phyloP scores from a whole-genome alignment of 2,113 vertebrate genomes.

The Octodon degus region DNA sequence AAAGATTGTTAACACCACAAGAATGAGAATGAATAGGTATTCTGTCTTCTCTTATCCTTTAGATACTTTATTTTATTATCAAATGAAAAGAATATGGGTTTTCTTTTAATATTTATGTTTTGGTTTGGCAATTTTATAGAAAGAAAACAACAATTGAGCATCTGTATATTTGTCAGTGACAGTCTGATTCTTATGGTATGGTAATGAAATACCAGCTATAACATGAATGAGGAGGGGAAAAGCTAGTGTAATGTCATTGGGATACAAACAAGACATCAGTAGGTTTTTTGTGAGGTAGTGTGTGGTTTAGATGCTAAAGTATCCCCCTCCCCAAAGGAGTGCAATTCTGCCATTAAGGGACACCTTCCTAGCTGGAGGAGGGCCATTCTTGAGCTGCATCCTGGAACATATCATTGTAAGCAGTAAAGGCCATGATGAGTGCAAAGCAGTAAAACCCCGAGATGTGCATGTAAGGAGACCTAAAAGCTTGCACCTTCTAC shows the following conservation, averaged over 20 bases:
- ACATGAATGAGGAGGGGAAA: too few species aligned
- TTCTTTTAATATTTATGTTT: neutral
- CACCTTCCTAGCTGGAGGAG: neutral
- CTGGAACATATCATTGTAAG: neutral
- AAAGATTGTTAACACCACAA: neutral
- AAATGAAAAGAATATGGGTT: neutral
- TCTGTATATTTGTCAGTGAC: neutral
- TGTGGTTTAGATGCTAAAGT: neutral
- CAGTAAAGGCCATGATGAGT: fast-evolving
- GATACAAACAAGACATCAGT: neutral
- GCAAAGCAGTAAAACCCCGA: neutral
- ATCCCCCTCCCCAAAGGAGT: neutral
- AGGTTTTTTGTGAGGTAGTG: neutral
- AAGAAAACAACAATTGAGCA: neutral
- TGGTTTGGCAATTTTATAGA: neutral
- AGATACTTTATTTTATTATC: neutral
- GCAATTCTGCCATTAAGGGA: neutral
- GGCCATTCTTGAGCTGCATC: neutral
- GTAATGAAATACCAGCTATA: neutral
- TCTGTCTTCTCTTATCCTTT: neutral
- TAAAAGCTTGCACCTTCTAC: neutral
- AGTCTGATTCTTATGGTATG: neutral
- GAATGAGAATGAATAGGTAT: neutral
- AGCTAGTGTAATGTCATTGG: neutral
- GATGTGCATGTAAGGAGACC: neutral